Evolutionary conservation across 2,888 invertebrate species (phyloP), one percentile per base, ranked within the genome.

Genomic region (Acanthococcus lagerstroemiae): DNA sequence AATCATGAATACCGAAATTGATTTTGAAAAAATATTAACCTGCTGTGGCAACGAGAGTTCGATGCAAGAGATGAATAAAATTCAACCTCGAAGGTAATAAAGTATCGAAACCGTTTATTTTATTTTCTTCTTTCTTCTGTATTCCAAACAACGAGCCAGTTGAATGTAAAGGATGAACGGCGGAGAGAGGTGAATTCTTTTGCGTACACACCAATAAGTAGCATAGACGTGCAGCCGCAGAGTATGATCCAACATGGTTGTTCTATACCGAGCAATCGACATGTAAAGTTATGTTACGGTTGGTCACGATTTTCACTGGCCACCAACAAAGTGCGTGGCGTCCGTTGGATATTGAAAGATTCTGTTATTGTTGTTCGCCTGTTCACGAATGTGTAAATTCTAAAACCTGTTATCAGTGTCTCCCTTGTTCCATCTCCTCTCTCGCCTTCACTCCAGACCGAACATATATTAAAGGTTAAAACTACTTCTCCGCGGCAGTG

Each of bases 221-320:
- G 63, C 63, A 48, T 15, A 22, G 63, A 63, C 63, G 63, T 63
- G 63, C 63, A 63, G 52, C 54, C 27, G 54, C 26, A n/a, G 50
- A 24, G 63, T 54, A 63, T 63, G 52, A 37, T 63, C 44, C 26
- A 63, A 63, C 63, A 63, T 63, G 52, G 63, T 52, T 52, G 52
- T 52, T 52, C 24, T 52, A 12, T 52, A 12, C 52, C 9, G 52
- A 63, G 63, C 63, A 63, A 63, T 63, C 63, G 63, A 63, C 63
- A 63, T 63, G 63, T 63, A 63, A 63, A 63, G 63, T 63, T 63
- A 63, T 63, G 63, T 63, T 63, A 63, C 63, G 63, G 63, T 54
- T 54, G 63, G 63, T 63, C 63, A 63, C 63, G 63, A 63, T 63
- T 54, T 57, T 52, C 50, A 52, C 54, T 15, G 50, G 63, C 63